A percentile compares a stretch with the other conserved stretches of the same genome.
phyloP scores from a whole-genome alignment of 1,140 invertebrate genomes.

The Matsumurasca onukii region DNA sequence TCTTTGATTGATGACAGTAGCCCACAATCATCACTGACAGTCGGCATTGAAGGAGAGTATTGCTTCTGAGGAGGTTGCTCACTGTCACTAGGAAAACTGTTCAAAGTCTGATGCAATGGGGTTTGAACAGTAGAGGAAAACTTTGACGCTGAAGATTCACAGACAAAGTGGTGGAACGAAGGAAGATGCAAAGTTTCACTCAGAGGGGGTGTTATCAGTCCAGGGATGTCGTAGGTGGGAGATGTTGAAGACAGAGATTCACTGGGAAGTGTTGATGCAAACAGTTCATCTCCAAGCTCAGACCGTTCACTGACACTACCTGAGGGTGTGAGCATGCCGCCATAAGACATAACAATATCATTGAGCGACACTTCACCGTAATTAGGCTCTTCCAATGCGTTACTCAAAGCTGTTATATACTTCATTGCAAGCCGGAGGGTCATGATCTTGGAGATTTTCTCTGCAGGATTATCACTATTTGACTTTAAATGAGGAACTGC shows the following conservation, averaged over 20 bases:
- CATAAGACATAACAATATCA: conserved; percentile 21
- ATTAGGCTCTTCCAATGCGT: conserved; percentile 44
- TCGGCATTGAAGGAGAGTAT: neutral
- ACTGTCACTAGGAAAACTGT: too few relatives aligned
- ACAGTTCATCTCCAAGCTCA: conserved; percentile 28
- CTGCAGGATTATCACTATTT: conserved; percentile 41
- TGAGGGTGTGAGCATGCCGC: conserved; percentile 19
- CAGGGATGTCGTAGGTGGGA: conserved; percentile 8
- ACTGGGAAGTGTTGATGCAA: neutral
- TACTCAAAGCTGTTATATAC: conserved; percentile 71
- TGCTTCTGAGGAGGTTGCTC: neutral
- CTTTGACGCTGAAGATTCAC: neutral
- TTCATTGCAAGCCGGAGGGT: conserved; percentile 82
- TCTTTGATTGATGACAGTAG: too few relatives aligned
- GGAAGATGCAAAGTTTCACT: neutral
- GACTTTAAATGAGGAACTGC: conserved; percentile 61
- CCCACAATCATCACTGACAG: too few relatives aligned
- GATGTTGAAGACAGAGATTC: neutral
- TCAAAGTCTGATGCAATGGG: too few relatives aligned
- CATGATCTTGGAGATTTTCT: conserved; percentile 87
- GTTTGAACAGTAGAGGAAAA: neutral
- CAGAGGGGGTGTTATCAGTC: neutral
- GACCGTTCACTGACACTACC: conserved; percentile 26
- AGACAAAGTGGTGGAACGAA: neutral
- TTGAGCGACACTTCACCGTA: conserved; percentile 33